Base-by-base conservation (phyloP, 2,113 vertebrate species). In the Porphyrio hochstetteri region DNA sequence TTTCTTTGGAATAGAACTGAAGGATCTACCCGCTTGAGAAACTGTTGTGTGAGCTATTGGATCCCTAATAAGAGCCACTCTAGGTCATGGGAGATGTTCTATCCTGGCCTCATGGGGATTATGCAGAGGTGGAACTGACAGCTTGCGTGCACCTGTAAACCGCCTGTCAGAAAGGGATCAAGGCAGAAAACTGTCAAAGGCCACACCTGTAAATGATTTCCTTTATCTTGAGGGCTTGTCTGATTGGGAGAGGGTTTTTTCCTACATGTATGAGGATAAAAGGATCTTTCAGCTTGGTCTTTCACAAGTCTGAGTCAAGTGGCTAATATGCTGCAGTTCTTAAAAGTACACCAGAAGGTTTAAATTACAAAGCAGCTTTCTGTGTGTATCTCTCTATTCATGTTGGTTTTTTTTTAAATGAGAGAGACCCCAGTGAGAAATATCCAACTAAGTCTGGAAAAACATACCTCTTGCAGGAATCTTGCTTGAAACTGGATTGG, bases 191-290 rank as follows among this genome's bases (percentile, higher is more conserved):
- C 44, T 59, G 50, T 42, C 64, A 50, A 77, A 61, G 69, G 60
- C 68, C 77, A 59, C 55, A 31, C 50, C 92, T 88, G 36, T 38
- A 61, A 80, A 65, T 50, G 77, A 31, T 44, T 95, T 57, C 17
- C 52, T 88, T 91, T 81, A 52, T 91, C 76, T 88, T 12, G 16
- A 86, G 86, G 81, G 68, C 55, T 90, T 86, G 86, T 65, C 86
- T 86, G 27, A 4, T 29, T 46, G 29, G 48, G 53, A 48, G 17
- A 35, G 44, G 19, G 74, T 59, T 70, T 75, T 60, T 50, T 23
- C 24, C 28, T 85, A 9, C 31, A 0, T 35, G 8, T 77, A n/a
- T 76, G 67, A 85, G 77, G 35, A 57, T 83, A 21, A 71, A 90
- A 82, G 70, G 67, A 36, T 72, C 31, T 61, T 67, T 46, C 19